Conservation (phyloP, 1,140 invertebrate species). For the Euura lappo region DNA sequence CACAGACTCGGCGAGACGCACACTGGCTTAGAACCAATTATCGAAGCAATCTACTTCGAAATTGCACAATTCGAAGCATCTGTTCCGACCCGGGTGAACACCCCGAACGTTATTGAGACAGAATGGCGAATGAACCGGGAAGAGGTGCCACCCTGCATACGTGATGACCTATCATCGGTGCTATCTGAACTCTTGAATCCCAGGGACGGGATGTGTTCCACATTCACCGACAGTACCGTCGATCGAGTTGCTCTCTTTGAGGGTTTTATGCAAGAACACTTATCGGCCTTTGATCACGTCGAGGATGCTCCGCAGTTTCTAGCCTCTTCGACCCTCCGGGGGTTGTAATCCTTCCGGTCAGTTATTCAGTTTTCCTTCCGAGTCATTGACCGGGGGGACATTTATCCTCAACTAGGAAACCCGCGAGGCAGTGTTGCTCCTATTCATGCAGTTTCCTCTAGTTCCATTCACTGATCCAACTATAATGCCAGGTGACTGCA, state of each 20-base stretch:
- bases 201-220: too few species aligned
- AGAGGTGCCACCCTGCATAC: not conserved
- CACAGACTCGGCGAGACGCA: not conserved
- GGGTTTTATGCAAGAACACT: not conserved
- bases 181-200: too few species aligned
- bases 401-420: not conserved
- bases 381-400: too few species aligned
- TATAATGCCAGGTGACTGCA: too few species aligned
- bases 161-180: not conserved
- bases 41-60: slow-evolving; percentile 1
- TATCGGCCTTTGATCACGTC: not conserved
- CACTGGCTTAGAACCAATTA: not conserved
- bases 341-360: not conserved
- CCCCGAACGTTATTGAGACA: not conserved
- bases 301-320: not conserved
- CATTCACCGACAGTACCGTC: too few species aligned
- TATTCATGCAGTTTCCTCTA: not conserved
- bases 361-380: too few species aligned
- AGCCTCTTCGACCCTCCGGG: not conserved
- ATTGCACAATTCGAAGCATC: slow-evolving; percentile 1
- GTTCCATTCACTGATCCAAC: too few species aligned
- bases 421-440: not conserved
- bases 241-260: too few species aligned
- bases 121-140: not conserved
- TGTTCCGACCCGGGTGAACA: not conserved